Evolutionary conservation across 2,888 invertebrate genomes (phyloP).

Genomic region (Ennomos fuscantarius): DNA sequence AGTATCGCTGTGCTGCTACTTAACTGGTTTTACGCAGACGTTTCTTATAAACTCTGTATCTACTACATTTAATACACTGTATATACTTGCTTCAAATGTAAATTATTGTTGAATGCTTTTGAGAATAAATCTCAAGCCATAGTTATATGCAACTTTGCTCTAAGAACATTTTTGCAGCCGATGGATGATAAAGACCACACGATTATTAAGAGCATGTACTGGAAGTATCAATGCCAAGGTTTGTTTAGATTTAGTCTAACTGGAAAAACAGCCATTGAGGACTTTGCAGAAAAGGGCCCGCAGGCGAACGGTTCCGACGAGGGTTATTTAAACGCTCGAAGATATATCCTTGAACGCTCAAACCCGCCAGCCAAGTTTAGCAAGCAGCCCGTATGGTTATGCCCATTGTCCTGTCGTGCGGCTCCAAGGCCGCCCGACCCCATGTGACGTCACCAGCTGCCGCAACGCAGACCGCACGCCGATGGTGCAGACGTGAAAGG

Average conservation of each 20-base stretch:
- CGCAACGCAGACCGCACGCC: slow-evolving; percentile 13
- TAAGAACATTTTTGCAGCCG: too few species aligned
- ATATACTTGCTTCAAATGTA: too few species aligned
- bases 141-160: too few species aligned
- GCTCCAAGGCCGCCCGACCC: slow-evolving; percentile 15
- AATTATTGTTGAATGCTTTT: too few species aligned
- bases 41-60: not conserved
- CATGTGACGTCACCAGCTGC: slow-evolving; percentile 27
- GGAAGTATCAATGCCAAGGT: too few species aligned
- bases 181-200: too few species aligned
- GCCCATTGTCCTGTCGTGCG: slow-evolving; percentile 18
- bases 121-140: too few species aligned
- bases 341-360: not conserved
- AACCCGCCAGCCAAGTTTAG: slow-evolving; percentile 1
- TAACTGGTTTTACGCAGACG: slow-evolving; percentile 14
- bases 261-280: too few species aligned
- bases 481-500: slow-evolving; percentile 52
- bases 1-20: not conserved
- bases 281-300: too few species aligned
- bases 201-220: too few species aligned
- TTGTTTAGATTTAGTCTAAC: too few species aligned
- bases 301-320: not conserved
- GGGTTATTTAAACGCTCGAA: not conserved
- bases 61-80: too few species aligned
- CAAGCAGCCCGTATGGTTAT: slow-evolving; percentile 2